phyloP scores from a whole-genome alignment of 2,113 vertebrate genomes.

The Chrysemys picta region DNA sequence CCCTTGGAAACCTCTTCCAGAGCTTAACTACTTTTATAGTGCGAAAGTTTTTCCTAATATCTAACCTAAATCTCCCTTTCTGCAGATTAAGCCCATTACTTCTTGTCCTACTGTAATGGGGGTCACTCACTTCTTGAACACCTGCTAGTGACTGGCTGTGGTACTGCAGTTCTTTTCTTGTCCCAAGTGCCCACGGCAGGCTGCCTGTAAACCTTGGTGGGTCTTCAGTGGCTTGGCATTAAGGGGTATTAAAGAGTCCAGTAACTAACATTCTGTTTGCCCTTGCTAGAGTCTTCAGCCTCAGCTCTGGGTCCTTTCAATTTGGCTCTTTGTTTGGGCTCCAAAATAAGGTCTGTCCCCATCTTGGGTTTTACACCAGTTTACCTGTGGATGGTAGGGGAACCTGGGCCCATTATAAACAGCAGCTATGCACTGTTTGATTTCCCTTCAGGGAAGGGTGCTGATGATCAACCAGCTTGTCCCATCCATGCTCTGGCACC shows the following conservation, averaged over 20 bases:
- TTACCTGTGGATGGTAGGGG: too few species aligned
- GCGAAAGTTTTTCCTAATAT: background rate
- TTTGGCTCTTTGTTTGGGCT: too few species aligned
- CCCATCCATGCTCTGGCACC: background rate
- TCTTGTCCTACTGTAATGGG: background rate
- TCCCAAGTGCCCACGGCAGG: background rate
- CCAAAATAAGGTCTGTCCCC: too few species aligned
- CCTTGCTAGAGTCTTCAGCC: background rate
- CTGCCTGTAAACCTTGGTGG: background rate
- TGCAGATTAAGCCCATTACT: background rate
- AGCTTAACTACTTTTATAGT: too few species aligned
- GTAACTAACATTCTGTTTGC: background rate
- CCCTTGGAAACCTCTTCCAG: too few species aligned
- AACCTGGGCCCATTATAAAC: background rate
- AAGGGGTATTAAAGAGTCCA: background rate
- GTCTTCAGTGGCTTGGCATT: background rate
- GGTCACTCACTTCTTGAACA: background rate
- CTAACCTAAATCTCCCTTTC: background rate
- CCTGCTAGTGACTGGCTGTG: background rate
- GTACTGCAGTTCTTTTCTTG: background rate
- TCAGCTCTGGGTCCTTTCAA: too few species aligned
- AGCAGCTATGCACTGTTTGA: background rate
- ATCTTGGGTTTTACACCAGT: too few species aligned
- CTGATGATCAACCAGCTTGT: background rate
- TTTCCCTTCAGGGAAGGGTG: background rate